Evolutionary conservation across 2,113 vertebrate species (phyloP).

Genomic region (Parus major): DNA sequence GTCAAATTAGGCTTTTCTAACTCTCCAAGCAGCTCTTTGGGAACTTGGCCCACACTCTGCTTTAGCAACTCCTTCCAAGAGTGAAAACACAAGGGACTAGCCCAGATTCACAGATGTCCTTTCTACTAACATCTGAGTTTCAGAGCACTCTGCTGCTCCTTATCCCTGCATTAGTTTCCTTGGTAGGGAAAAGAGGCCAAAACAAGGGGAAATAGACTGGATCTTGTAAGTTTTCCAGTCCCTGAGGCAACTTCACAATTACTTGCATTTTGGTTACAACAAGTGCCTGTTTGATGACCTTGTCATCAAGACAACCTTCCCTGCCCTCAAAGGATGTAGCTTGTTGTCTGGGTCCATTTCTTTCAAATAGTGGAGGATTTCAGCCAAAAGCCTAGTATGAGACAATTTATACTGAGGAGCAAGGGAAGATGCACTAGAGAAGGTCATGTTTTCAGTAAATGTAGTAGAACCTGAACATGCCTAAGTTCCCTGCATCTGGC

Average conservation of each 20-base stretch:
- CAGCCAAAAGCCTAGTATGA: neutral
- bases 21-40: neutral
- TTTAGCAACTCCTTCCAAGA: neutral
- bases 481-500: neutral
- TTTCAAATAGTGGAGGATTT: neutral
- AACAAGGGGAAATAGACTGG: neutral
- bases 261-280: neutral
- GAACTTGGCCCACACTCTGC: neutral
- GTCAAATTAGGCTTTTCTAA: neutral
- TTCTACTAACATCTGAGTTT: neutral
- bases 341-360: neutral
- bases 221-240: neutral
- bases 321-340: neutral
- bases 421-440: neutral
- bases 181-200: neutral
- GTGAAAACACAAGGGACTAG: neutral
- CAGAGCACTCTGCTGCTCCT: neutral
- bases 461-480: neutral
- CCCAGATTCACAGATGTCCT: neutral
- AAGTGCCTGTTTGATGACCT: neutral
- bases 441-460: neutral
- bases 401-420: neutral
- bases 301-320: neutral
- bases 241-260: neutral
- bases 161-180: neutral